Base-by-base conservation (phyloP, 1,140 invertebrate species). In the Papilio machaon region DNA sequence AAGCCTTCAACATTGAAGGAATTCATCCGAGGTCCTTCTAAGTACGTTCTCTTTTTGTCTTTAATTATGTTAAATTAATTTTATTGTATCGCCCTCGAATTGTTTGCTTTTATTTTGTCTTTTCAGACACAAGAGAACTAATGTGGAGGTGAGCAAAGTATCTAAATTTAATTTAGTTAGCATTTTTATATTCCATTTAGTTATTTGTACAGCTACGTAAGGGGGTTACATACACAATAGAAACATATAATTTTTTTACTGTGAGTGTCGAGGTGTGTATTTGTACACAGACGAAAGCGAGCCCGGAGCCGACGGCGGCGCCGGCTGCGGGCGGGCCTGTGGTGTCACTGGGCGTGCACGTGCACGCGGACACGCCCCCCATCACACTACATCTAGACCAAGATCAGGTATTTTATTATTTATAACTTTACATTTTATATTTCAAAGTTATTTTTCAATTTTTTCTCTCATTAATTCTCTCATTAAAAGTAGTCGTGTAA, bases 341-440 rank as follows among this genome's bases (percentile, higher is more conserved):
- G 4, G 83, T 92, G 7, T 89, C 89, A 0, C 81, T 94, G 0
- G 92, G 91, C 10, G 85, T 94, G 2, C 86, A 92, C 80, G 47
- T 92, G n/a, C 90, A 94, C 73, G 91, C 90, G 0, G 91, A 94
- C 79, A 94, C 92, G 1, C 91, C 92, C 5, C 92, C 92, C 1
- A 78, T 92, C 23, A 83, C 85, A 3, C 30, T 92, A 2, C 82
- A 84, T 5, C 75, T 94, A 0, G 88, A 91, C 10, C 86, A 88
- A 4, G 89, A 91, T 43, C 92, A 93, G 89, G 92, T 92, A 81
- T 79, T n/a, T 58, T 35, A 19, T 35, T 17, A 52, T 43, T 13
- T 52, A 75, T 10, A 15, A 49, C 30, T 23, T 15, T 64, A n/a
- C 7, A 9, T 10, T 15, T 64, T 64, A 64, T 47, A 47, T 47